These are phyloP conservation scores for Himantopus leucocephalus DNA, from an alignment of 2,113 vertebrate species.

Conservation along the genomic window DNA sequence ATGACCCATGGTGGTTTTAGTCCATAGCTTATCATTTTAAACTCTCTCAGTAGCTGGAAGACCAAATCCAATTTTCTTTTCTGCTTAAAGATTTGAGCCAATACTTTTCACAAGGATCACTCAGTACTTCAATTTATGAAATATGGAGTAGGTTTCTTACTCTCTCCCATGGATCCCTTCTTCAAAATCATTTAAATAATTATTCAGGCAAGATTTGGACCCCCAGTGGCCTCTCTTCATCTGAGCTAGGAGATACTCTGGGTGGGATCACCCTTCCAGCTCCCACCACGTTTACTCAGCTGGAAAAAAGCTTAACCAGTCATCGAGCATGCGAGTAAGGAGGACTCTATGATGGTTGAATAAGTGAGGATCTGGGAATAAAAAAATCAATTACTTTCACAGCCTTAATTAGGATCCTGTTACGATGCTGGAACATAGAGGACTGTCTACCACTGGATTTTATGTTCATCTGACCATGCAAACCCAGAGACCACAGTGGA, in stretches of 20 bases:
- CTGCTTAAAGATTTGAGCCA: not conserved
- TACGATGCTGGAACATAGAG: not conserved
- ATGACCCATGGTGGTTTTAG: not conserved
- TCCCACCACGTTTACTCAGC: not conserved
- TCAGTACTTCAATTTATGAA: not conserved
- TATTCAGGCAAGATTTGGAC: not conserved
- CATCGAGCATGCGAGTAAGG: fast-evolving
- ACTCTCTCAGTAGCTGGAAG: not conserved
- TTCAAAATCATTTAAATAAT: not conserved
- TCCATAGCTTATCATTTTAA: not conserved
- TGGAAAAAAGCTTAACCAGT: not conserved
- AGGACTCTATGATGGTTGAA: not conserved
- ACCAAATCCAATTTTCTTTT: not conserved
- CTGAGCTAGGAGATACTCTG: not conserved
- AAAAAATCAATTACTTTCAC: not conserved
- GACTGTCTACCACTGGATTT: not conserved
- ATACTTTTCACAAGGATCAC: not conserved
- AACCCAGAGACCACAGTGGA: not conserved
- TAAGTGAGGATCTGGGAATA: not conserved
- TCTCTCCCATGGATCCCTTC: not conserved
- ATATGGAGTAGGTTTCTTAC: not conserved
- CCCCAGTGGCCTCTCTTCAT: not conserved
- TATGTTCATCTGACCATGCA: not conserved
- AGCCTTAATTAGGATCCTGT: not conserved
- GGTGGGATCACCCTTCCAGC: not conserved